These are phyloP conservation scores for Leptestheria dahalacensis DNA, from an alignment of 1,140 invertebrate species.

Conservation along the genomic window DNA sequence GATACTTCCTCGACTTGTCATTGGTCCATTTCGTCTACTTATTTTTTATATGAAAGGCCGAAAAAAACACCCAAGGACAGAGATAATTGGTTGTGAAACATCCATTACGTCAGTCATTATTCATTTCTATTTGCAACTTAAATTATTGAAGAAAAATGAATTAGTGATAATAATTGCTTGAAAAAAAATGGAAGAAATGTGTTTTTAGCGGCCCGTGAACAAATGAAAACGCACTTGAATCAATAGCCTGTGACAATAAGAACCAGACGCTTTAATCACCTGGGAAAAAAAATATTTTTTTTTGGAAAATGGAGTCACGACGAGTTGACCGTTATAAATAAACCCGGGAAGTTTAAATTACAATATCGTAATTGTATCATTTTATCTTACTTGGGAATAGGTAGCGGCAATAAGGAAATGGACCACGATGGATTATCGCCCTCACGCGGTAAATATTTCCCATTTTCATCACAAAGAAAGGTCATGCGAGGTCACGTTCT, in stretches of 20 bases:
- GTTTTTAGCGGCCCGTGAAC: too few relatives aligned
- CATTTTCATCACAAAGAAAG: too few relatives aligned
- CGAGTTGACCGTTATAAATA: background rate
- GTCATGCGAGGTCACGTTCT: too few relatives aligned
- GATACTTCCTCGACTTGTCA: background rate
- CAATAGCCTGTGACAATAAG: background rate
- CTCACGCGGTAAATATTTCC: too few relatives aligned
- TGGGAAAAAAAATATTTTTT: background rate
- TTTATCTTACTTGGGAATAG: too few relatives aligned
- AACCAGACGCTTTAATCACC: too few relatives aligned
- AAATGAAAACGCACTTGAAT: background rate
- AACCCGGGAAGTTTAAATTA: too few relatives aligned
- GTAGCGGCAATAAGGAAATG: too few relatives aligned
- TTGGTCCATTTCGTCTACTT: background rate
- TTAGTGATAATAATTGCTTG: background rate
- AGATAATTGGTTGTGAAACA: too few relatives aligned
- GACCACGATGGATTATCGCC: too few relatives aligned
- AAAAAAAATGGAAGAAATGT: background rate
- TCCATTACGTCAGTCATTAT: too few relatives aligned
- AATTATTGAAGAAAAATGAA: background rate
- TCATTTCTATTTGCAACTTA: background rate
- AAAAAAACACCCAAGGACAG: background rate
- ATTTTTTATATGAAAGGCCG: background rate
- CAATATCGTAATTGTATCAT: too few relatives aligned
- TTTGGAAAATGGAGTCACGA: background rate